Evolutionary conservation across 2,797 vertebrate genomes (phyloP).

Genomic region (Pempheris klunzingeri): DNA sequence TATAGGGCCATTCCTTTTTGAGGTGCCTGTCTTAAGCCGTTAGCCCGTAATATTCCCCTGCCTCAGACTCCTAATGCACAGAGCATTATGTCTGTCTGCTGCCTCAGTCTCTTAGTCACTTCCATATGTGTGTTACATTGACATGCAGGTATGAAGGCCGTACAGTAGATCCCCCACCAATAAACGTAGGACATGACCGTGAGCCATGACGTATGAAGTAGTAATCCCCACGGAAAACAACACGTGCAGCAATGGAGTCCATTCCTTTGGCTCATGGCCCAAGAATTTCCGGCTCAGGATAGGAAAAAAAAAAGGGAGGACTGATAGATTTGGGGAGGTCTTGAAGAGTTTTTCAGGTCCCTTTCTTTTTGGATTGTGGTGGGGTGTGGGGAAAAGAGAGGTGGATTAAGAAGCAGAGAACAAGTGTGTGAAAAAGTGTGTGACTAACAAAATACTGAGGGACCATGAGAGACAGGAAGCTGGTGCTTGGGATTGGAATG

Average conservation of each 20-base stretch:
- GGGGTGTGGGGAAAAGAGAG: not conserved
- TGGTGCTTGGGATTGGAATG: slow-evolving; percentile 72
- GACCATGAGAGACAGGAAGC: slow-evolving; percentile 74
- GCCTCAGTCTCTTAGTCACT: slow-evolving; percentile 54
- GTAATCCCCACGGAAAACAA: slow-evolving; percentile 26
- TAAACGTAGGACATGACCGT: slow-evolving; percentile 48
- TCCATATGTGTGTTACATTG: slow-evolving; percentile 64
- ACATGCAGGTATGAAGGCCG: slow-evolving; percentile 45
- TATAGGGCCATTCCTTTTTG: slow-evolving; percentile 16
- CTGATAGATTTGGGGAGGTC: slow-evolving; percentile 31
- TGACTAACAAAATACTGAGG: slow-evolving; percentile 41
- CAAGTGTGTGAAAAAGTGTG: not conserved
- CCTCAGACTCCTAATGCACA: slow-evolving; percentile 34
- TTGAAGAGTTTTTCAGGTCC: slow-evolving; percentile 36
- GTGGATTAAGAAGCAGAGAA: slow-evolving; percentile 9
- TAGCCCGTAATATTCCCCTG: slow-evolving; percentile 32
- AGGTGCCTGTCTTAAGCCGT: slow-evolving; percentile 29
- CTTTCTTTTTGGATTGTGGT: slow-evolving; percentile 20
- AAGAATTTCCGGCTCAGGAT: slow-evolving; percentile 72
- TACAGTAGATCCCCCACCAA: slow-evolving; percentile 40
- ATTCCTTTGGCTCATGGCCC: slow-evolving; percentile 53
- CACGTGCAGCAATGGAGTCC: slow-evolving; percentile 59
- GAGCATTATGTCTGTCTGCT: slow-evolving; percentile 46
- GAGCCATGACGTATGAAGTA: slow-evolving; percentile 37
- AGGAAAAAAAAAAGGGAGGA: slow-evolving; percentile 46